Evolutionary conservation across 2,797 vertebrate genomes (phyloP).

Genomic region (Eutrigla gurnardus): DNA sequence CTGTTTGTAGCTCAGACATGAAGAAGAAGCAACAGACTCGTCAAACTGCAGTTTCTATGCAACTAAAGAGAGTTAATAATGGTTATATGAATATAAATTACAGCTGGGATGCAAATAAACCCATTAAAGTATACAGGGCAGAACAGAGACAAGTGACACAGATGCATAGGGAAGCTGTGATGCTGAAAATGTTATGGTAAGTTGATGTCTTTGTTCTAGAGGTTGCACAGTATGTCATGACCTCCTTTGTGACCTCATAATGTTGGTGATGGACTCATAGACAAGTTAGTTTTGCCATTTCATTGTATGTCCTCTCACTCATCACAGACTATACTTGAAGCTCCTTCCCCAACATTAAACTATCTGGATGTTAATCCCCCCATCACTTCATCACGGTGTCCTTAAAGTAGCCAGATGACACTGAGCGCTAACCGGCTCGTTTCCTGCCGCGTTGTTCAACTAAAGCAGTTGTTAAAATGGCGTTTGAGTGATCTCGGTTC

Average conservation of each 20-base stretch:
- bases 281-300: constrained; percentile 29
- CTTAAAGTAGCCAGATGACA: neutral
- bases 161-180: neutral
- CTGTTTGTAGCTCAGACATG: neutral
- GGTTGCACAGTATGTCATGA: constrained; percentile 12
- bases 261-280: constrained; percentile 32
- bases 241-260: constrained; percentile 6
- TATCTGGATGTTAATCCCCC: neutral
- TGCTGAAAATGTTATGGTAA: constrained; percentile 46
- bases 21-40: neutral
- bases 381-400: neutral
- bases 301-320: constrained; percentile 45
- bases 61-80: too few relatives aligned
- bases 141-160: neutral
- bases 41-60: neutral
- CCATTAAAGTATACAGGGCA: neutral
- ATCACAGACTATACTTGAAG: neutral
- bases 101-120: neutral
- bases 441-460: neutral
- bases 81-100: neutral
- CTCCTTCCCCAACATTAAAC: neutral
- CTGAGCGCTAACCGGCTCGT: neutral
- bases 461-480: neutral
- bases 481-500: neutral
- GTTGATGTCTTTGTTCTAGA: constrained; percentile 33